Evolutionary conservation across 2,113 vertebrate genomes (phyloP), one percentile per base, ranked within the genome.

Genomic region (Rafetus swinhoei): DNA sequence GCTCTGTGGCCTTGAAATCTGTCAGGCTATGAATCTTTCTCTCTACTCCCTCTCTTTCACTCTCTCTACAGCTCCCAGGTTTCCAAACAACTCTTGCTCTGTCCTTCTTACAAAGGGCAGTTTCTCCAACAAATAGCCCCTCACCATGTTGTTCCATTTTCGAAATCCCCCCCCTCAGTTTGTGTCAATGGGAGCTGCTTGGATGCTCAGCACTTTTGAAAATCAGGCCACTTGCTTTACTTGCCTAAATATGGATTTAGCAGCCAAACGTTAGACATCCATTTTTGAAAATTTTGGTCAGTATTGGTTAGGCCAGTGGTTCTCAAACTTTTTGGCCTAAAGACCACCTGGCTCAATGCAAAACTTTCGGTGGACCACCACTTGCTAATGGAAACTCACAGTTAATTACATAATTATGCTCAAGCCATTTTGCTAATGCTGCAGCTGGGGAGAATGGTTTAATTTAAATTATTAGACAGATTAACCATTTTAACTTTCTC

Each of bases 241-340:
- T 74, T 84, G 35, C 85, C 32, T 72, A 62, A 72, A 60, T 0
- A 0, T 0, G 1, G 21, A 39, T 65, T 93, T 90, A 57, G 79
- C 53, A 92, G 74, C 50, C 0, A 1, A 84, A 32, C 2, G 84
- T 90, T 9, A 62, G 1, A 1, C 77, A 24, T 39, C 90, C 35
- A 2, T 25, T 92, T 93, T 79, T 54, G 69, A 62, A 92, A 65
- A 56, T 50, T 5, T 59, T 45, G 19, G 6, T 29, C 45, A 77
- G 27, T 55, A 57, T 27, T 69, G 4, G 80, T 88, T 53, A 53
- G 53, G 53, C 53, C 39, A 39, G 39, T 39, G 39, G 39, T 39
- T 39, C 39, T 39, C 39, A 39, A 39, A 39, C 39, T 39, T 39
- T 39, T 39, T 39, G 39, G 39, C 39, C 39, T 39, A 39, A 4